Percentiles rank a stretch among this genome's conserved stretches.
phyloP scores from a whole-genome alignment of 2,797 vertebrate genomes.

The Chrysolophus pictus region DNA sequence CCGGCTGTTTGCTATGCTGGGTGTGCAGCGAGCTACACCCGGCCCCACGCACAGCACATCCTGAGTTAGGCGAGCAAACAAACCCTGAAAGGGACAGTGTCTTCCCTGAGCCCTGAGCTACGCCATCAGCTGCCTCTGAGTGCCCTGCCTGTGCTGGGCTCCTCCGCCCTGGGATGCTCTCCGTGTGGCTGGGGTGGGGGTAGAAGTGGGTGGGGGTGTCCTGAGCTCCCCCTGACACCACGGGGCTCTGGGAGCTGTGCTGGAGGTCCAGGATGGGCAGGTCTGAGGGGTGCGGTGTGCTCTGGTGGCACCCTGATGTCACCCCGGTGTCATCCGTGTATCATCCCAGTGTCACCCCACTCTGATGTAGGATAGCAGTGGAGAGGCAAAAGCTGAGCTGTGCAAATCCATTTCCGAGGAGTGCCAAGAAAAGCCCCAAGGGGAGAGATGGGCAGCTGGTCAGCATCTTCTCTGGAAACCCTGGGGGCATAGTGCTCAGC shows the following conservation, averaged over 20 bases:
- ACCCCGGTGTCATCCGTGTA: not conserved
- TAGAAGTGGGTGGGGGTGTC: not conserved
- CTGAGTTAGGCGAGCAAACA: conserved; percentile 62
- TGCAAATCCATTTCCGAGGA: not conserved
- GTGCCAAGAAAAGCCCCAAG: rapidly evolving
- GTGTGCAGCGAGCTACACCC: not conserved
- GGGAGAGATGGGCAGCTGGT: not conserved
- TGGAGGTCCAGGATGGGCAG: not conserved
- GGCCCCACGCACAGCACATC: not conserved
- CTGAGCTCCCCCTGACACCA: not conserved
- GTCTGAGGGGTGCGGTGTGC: not conserved
- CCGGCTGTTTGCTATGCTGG: conserved; percentile 40
- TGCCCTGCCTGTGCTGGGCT: not conserved
- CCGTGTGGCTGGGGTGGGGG: not conserved
- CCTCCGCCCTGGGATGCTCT: not conserved
- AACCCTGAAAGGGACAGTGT: conserved; percentile 29
- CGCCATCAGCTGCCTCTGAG: not conserved
- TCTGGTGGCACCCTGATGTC: not conserved
- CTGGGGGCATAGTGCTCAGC: not conserved
- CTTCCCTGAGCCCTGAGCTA: not conserved
- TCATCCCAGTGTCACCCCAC: not conserved
- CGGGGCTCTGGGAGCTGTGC: not conserved
- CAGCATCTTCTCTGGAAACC: not conserved
- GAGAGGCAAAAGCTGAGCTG: not conserved
- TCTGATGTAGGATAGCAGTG: not conserved